These are phyloP conservation scores for Stenichneumon culpator DNA, from an alignment of 2,888 invertebrate genomes.

Conservation along the genomic window DNA sequence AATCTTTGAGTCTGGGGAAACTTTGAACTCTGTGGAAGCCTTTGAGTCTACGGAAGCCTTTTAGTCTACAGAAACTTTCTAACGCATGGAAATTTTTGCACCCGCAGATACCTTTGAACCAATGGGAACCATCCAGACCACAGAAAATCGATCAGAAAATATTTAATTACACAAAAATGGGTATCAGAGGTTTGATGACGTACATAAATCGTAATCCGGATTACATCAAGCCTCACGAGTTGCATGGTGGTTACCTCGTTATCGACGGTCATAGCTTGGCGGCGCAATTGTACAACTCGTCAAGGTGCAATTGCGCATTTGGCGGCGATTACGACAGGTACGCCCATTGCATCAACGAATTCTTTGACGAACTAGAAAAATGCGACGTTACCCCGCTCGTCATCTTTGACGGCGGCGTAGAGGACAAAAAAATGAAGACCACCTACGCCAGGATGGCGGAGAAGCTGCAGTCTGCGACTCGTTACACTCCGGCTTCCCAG, in stretches of 20 bases:
- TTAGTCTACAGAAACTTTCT: no score
- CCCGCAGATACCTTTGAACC: no score
- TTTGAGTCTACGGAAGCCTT: no score
- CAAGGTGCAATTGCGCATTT: constrained; percentile 90
- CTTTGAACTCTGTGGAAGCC: no score
- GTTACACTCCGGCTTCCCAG: constrained; percentile 86
- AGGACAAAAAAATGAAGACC: constrained; percentile 90
- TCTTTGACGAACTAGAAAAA: constrained; percentile 89
- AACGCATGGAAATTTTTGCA: no score
- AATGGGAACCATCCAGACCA: no score
- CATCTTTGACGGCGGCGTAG: constrained; percentile 93
- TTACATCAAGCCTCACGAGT: constrained; percentile 88
- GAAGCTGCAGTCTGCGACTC: constrained; percentile 87
- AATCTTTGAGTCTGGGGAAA: no score
- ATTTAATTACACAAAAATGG: constrained; percentile 3
- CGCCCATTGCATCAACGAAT: constrained; percentile 88
- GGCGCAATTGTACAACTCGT: constrained; percentile 89
- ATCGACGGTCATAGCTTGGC: constrained; percentile 94
- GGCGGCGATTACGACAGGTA: constrained; percentile 95
- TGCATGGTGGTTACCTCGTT: constrained; percentile 90
- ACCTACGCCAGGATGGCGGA: constrained; percentile 87
- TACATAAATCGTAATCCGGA: constrained; percentile 89
- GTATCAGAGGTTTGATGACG: constrained; percentile 94
- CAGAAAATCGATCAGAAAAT: background rate
- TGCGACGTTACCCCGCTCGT: constrained; percentile 91